A percentile compares a stretch with the other conserved stretches of the same genome.
Evolutionary conservation across 2,113 vertebrate species (phyloP).

Genomic region (Catharus bicknelli): DNA sequence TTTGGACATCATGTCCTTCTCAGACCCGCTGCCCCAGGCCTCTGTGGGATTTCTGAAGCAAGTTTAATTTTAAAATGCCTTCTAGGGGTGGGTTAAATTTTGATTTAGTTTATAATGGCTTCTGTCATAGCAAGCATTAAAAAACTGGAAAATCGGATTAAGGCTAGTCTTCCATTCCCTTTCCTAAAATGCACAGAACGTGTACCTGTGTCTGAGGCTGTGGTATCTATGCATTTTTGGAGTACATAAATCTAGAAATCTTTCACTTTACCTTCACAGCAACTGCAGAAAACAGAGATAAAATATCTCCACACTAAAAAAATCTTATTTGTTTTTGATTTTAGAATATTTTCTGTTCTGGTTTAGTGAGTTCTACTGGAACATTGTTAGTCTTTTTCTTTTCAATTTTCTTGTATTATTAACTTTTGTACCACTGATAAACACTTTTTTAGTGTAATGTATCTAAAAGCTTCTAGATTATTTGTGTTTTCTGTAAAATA

Average conservation of each 20-base stretch:
- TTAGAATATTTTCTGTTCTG: background rate
- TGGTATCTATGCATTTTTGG: background rate
- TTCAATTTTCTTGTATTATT: background rate
- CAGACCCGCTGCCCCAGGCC: background rate
- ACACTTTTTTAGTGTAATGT: background rate
- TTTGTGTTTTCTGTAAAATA: background rate
- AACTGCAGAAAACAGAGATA: background rate
- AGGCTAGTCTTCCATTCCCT: background rate
- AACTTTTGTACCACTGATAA: background rate
- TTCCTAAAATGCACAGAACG: background rate
- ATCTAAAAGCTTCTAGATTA: background rate
- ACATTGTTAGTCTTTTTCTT: background rate
- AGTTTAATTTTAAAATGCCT: background rate
- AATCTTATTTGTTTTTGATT: background rate
- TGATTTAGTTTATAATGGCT: background rate
- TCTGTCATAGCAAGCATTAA: background rate
- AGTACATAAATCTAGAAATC: background rate
- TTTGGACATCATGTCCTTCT: background rate
- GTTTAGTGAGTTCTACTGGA: background rate
- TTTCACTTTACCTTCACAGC: background rate
- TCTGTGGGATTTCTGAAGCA: background rate
- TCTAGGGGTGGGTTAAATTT: background rate
- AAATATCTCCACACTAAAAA: background rate
- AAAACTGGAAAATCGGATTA: background rate
- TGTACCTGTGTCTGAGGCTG: background rate